Base-by-base conservation (phyloP, 2,888 invertebrate genomes). In the Trichacis sp. region DNA sequence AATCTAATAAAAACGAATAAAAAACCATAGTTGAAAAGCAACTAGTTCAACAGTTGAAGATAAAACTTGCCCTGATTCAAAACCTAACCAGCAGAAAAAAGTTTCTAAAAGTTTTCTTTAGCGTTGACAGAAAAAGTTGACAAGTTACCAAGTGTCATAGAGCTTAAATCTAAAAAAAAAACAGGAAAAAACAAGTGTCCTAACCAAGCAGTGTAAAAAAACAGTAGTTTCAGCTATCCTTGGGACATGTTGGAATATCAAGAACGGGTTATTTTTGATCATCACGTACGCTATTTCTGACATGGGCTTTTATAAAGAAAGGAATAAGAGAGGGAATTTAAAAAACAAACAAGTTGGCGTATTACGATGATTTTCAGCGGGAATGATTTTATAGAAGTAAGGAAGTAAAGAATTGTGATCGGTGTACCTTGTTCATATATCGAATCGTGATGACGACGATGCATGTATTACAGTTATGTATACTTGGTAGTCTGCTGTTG, bases 401-500 rank as follows among this genome's bases (percentile, higher is more conserved):
- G 19, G 33, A 33, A 29, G 33, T n/a, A 55, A 64, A 76, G 73
- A 72, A 78, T 74, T 77, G 76, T 73, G 76, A 79, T 77, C 71
- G 77, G 73, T 77, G 78, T 76, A 78, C 70, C 73, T 73, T 74
- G 74, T 72, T 71, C 59, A 71, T 69, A 69, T 64, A 69, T 54
- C 69, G 64, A 64, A 60, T 38, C 53, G 52, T 60, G 49, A 56
- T 61, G 20, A 43, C 47, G 45, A 58, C 48, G 29, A 60, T 49
- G 53, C 30, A 52, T 42, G 29, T 54, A 47, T 42, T 59, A 42
- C 60, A 50, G 53, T 70, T 53, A 69, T 66, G 64, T 76, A 72
- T 73, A 79, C 68, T 73, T 63, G 75, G 74, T 81, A 77, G 76
- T 77, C 77, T 79, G 77, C 77, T 78, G 79, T 80, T 79, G 78